Base-by-base conservation (phyloP, 2,113 vertebrate species). In the Saccopteryx leptura region DNA sequence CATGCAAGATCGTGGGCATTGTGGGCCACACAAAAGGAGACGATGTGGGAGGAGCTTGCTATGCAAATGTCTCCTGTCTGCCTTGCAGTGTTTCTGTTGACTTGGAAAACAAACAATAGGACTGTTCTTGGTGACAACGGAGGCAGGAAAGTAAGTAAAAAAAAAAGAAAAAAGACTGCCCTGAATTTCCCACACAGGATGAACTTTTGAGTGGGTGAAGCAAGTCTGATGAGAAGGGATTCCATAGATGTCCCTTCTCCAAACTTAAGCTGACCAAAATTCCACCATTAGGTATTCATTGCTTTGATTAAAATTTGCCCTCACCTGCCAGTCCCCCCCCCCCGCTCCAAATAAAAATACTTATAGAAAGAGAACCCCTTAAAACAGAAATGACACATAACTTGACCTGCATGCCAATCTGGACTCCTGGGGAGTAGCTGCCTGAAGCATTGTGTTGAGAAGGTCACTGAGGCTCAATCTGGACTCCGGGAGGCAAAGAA, bases 201-300 rank as follows among this genome's bases (percentile, higher is more conserved):
- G n/a, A 2, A 10, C 11, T 10, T 56, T 56, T 9, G n/a, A 46
- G 74, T 10, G 54, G 50, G 39, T 2, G 58, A 50, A 60, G 58
- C 63, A 50, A 56, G 31, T 7, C 7, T 2, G 39, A 68, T 17
- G 9, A 58, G 76, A 84, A 54, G 31, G 18, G n/a, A 4, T 7
- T 13, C 0, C 8, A 8, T 1, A 23, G 12, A 24, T 0, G 0
- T 24, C 18, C 46, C 7, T 17, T 58, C 28, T 39, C 26, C 17
- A 50, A 72, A 63, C 11, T 31, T 26, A 46, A 9, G 63, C 46
- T 11, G 17, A 13, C n/a, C 60, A 18, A 82, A 56, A 90, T 14
- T n/a, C 39, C 58, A 86, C 78, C 95, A 18, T 18, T 17, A 52
- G 11, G 26, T 58, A n/a, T 52, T 65, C 31, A 69, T 56, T 71